phyloP scores from a whole-genome alignment of 2,888 invertebrate genomes.

The Lasioglossum malachurum region DNA sequence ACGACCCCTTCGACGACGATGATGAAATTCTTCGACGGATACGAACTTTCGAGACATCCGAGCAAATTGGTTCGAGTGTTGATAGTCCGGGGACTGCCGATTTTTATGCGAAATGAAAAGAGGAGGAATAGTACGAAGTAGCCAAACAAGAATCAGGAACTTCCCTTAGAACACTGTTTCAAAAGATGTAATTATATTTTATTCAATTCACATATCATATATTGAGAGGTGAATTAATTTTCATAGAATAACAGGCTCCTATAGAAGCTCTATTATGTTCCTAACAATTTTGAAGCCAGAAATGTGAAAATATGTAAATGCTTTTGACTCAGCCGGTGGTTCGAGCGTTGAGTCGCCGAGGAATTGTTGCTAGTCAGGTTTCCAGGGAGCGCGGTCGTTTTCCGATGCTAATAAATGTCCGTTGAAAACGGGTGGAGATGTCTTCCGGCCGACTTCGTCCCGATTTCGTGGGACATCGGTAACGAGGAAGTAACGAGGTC shows the following conservation, averaged over 20 bases:
- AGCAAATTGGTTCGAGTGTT: background rate
- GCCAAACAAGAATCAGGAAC: no score
- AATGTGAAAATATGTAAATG: background rate
- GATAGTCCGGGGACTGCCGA: background rate
- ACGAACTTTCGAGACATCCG: background rate
- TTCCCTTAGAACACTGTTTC: background rate
- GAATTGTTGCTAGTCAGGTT: background rate
- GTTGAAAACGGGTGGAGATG: background rate
- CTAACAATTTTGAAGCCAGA: background rate
- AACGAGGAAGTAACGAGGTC: constrained; percentile 43
- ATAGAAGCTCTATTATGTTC: background rate
- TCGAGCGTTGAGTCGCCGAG: background rate
- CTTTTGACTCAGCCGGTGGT: background rate
- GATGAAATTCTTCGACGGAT: background rate
- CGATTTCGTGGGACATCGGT: constrained; percentile 22
- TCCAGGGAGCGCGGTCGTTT: background rate
- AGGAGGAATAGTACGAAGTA: no score
- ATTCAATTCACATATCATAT: background rate
- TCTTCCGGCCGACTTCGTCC: constrained; percentile 10
- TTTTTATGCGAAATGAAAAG: background rate
- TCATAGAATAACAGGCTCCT: background rate
- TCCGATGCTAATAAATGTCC: constrained; percentile 4
- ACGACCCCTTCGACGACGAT: background rate
- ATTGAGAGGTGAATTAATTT: background rate
- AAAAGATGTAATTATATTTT: background rate